Conservation (phyloP, 2,113 vertebrate species). For the Onychostruthus taczanowskii region DNA sequence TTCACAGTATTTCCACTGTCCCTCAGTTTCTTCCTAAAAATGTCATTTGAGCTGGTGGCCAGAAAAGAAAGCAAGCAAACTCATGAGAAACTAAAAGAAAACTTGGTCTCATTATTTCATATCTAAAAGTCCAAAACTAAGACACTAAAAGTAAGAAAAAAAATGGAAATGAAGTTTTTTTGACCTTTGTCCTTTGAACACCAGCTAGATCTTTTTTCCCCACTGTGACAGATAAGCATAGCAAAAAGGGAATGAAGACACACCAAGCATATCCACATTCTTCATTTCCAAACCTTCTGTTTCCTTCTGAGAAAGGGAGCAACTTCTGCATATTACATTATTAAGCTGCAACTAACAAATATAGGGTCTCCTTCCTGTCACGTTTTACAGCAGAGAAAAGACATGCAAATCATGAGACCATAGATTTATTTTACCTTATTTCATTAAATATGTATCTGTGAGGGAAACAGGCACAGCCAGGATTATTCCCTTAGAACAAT, state of each 20-base stretch:
- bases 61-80: background rate
- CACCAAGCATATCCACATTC: background rate
- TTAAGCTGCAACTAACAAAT: background rate
- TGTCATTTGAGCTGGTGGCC: background rate
- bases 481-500: constrained; percentile 17
- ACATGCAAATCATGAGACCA: background rate
- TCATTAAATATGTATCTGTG: background rate
- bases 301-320: background rate
- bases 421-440: constrained; percentile 5
- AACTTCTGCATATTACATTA: background rate
- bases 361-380: background rate
- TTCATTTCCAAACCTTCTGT: background rate
- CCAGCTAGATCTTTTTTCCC: background rate
- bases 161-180: background rate
- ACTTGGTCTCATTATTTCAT: background rate
- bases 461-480: background rate
- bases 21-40: background rate
- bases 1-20: background rate
- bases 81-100: background rate
- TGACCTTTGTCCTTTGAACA: background rate
- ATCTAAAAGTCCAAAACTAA: background rate
- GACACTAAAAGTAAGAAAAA: background rate
- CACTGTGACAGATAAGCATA: background rate
- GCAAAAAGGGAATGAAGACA: background rate
- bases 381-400: background rate